phyloP scores from a whole-genome alignment of 2,888 invertebrate species.

The Drosophila ustulata region DNA sequence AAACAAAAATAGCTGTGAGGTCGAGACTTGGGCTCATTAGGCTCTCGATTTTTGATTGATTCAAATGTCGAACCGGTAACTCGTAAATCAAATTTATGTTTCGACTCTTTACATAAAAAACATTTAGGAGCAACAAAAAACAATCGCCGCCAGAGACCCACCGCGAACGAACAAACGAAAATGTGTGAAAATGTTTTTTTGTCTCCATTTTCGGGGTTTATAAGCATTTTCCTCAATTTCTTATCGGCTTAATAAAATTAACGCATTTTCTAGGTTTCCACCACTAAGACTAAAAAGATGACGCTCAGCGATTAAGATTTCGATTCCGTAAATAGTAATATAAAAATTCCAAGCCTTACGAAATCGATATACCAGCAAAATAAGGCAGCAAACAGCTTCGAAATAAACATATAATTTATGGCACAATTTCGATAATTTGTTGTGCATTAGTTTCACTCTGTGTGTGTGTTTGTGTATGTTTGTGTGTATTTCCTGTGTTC shows the following conservation, averaged over 20 bases:
- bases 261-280: slow-evolving; percentile 29
- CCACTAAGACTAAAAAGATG: not conserved
- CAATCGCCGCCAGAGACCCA: slow-evolving; percentile 35
- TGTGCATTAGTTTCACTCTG: slow-evolving; percentile 32
- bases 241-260: slow-evolving; percentile 45
- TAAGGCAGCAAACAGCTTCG: slow-evolving; percentile 26
- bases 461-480: not conserved
- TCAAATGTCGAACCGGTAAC: slow-evolving; percentile 48
- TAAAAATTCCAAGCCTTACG: slow-evolving; percentile 32
- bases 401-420: slow-evolving; percentile 68
- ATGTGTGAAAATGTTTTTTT: slow-evolving; percentile 40
- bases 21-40: slow-evolving; percentile 58
- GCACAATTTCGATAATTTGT: slow-evolving; percentile 71
- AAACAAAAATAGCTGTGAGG: slow-evolving; percentile 45
- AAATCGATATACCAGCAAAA: slow-evolving; percentile 19
- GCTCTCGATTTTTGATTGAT: slow-evolving; percentile 64
- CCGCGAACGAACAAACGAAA: slow-evolving; percentile 25
- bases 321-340: slow-evolving; percentile 13
- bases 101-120: slow-evolving; percentile 38
- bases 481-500: slow-evolving; percentile 15
- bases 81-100: slow-evolving; percentile 76
- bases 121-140: slow-evolving; percentile 5
- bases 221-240: slow-evolving; percentile 14
- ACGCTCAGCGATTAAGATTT: slow-evolving; percentile 6
- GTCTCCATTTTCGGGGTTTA: not conserved